Conservation (phyloP, 2,113 vertebrate species). For the Alexandromys fortis region DNA sequence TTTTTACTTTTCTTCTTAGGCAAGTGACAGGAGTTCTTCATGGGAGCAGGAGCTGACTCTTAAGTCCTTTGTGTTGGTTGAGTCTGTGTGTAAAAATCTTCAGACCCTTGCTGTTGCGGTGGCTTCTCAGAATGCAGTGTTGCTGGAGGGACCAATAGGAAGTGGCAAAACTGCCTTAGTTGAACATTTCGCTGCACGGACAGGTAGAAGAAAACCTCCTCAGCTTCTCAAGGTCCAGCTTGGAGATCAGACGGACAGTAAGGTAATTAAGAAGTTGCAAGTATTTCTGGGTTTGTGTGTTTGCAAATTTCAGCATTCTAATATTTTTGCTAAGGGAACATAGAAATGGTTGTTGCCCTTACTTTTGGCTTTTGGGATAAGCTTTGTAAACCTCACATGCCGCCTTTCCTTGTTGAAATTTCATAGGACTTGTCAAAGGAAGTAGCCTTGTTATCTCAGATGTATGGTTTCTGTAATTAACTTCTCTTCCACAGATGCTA, state of each 20-base stretch:
- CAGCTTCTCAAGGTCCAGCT: slow-evolving; percentile 97
- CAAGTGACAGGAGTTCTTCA: slow-evolving; percentile 43
- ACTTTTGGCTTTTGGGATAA: background rate
- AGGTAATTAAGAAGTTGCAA: slow-evolving; percentile 87
- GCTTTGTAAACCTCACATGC: background rate
- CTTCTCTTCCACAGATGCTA: slow-evolving; percentile 87
- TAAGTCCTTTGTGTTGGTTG: slow-evolving; percentile 90
- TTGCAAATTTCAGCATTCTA: slow-evolving; percentile 14
- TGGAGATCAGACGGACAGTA: slow-evolving; percentile 98
- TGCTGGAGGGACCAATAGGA: slow-evolving; percentile 97
- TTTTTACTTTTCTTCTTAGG: slow-evolving; percentile 47
- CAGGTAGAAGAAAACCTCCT: slow-evolving; percentile 91
- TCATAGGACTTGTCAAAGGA: background rate
- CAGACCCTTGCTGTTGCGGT: slow-evolving; percentile 94
- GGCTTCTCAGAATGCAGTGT: slow-evolving; percentile 92
- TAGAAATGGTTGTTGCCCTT: slow-evolving; percentile 10
- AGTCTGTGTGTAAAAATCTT: slow-evolving; percentile 92
- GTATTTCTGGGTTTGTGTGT: background rate
- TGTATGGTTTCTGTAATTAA: slow-evolving; percentile 21
- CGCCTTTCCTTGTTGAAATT: background rate
- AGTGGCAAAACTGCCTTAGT: slow-evolving; percentile 96
- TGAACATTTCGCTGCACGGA: slow-evolving; percentile 92
- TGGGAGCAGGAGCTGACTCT: slow-evolving; percentile 75
- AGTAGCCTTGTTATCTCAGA: background rate
- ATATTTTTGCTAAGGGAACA: slow-evolving; percentile 26